phyloP scores from a whole-genome alignment of 2,888 invertebrate genomes.

The Nephrotoma flavescens region DNA sequence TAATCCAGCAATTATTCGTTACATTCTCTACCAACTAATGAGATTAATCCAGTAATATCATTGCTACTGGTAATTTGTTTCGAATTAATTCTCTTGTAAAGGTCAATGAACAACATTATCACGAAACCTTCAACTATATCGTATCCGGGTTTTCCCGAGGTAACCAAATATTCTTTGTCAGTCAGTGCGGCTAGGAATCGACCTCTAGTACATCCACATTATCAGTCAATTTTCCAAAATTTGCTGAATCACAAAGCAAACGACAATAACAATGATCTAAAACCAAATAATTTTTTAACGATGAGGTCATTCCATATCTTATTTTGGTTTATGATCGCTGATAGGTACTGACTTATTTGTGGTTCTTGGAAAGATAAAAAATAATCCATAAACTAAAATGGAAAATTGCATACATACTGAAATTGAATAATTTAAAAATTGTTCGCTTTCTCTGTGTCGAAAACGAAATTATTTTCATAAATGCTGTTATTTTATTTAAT shows the following conservation, averaged over 20 bases:
- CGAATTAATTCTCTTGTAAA: too few species aligned
- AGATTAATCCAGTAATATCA: too few species aligned
- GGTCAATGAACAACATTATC: too few species aligned
- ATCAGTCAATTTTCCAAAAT: not conserved
- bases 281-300: not conserved
- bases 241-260: not conserved
- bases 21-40: too few species aligned
- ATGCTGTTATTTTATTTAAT: not conserved
- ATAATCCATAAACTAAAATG: not conserved
- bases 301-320: not conserved
- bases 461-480: not conserved
- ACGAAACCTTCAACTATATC: too few species aligned
- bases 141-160: too few species aligned
- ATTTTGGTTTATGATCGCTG: not conserved
- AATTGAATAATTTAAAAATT: not conserved
- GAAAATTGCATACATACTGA: not conserved
- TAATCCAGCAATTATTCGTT: too few species aligned
- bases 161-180: not conserved
- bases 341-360: not conserved
- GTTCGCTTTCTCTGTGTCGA: not conserved
- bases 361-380: not conserved
- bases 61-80: too few species aligned
- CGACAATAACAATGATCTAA: not conserved
- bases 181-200: too few species aligned
- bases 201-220: not conserved